phyloP scores from a whole-genome alignment of 2,888 invertebrate species.

The Sphaerophoria rueppellii region DNA sequence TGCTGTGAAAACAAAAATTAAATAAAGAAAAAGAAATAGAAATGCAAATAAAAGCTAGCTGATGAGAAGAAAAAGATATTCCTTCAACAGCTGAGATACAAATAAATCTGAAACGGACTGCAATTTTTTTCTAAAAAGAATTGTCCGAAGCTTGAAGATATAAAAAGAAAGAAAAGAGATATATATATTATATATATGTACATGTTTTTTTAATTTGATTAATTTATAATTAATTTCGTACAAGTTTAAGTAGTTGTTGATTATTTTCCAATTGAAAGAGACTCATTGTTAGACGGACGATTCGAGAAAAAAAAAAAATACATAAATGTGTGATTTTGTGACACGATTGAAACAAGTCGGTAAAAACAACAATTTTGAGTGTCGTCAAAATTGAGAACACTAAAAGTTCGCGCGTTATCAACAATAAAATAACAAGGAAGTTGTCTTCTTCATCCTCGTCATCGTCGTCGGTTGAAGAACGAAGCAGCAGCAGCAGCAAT shows the following conservation, averaged over 20 bases:
- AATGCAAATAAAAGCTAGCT: constrained; percentile 32
- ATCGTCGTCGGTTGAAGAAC: constrained; percentile 43
- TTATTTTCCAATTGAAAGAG: constrained; percentile 68
- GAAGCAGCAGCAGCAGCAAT: constrained; percentile 47
- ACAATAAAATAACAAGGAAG: constrained; percentile 36
- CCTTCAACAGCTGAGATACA: constrained; percentile 62
- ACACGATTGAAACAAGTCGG: constrained; percentile 28
- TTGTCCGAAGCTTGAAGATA: constrained; percentile 49
- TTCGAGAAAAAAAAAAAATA: constrained; percentile 17
- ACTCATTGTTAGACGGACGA: constrained; percentile 2
- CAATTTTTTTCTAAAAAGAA: constrained; percentile 54
- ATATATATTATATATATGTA: constrained; percentile 67
- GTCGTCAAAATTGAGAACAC: constrained; percentile 69
- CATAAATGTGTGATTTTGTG: constrained; percentile 33
- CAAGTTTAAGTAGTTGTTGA: constrained; percentile 71
- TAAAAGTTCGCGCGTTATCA: constrained; percentile 64
- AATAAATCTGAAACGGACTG: constrained; percentile 43
- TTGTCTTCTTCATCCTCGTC: constrained; percentile 35
- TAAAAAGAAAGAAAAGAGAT: constrained; percentile 7
- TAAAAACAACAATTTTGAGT: constrained; percentile 48
- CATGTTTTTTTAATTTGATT: constrained; percentile 59
- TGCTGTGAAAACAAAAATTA: constrained; percentile 74
- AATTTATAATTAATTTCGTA: constrained; percentile 59
- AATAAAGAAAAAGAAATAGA: constrained; percentile 42
- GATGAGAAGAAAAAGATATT: constrained; percentile 57